Evolutionary conservation across 1,140 invertebrate genomes (phyloP).

Genomic region (Camponotus floridanus): DNA sequence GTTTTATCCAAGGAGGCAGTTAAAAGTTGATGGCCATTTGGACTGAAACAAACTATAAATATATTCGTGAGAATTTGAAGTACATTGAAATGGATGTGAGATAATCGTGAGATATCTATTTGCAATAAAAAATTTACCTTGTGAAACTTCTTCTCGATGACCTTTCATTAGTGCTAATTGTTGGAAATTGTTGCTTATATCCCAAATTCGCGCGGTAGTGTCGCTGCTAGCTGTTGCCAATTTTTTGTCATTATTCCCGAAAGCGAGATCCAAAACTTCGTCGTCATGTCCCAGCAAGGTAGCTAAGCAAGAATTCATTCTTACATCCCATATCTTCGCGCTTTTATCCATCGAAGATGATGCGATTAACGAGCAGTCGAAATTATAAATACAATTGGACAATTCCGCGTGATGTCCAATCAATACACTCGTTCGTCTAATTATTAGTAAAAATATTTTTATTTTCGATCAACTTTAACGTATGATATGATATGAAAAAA

Average conservation of each 20-base stretch:
- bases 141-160: constrained; percentile 92
- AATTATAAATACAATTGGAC: constrained; percentile 92
- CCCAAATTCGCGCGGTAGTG: constrained; percentile 90
- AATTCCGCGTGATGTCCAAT: constrained; percentile 91
- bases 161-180: constrained; percentile 89
- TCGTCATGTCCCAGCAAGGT: constrained; percentile 90
- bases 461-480: not conserved
- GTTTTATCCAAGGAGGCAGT: constrained; percentile 92
- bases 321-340: constrained; percentile 91
- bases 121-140: constrained; percentile 83
- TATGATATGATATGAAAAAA: not conserved
- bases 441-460: not conserved
- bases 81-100: not conserved
- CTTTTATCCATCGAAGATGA: constrained; percentile 92
- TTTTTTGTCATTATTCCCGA: constrained; percentile 90
- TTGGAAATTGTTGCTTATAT: constrained; percentile 87
- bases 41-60: constrained; percentile 92
- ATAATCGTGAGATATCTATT: not conserved
- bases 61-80: not conserved
- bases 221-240: constrained; percentile 92
- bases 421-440: constrained; percentile 88
- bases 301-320: constrained; percentile 87
- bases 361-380: constrained; percentile 90
- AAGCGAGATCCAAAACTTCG: constrained; percentile 92
- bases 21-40: constrained; percentile 90